phyloP scores from a whole-genome alignment of 1,140 invertebrate species.

The Hormaphis cornu region DNA sequence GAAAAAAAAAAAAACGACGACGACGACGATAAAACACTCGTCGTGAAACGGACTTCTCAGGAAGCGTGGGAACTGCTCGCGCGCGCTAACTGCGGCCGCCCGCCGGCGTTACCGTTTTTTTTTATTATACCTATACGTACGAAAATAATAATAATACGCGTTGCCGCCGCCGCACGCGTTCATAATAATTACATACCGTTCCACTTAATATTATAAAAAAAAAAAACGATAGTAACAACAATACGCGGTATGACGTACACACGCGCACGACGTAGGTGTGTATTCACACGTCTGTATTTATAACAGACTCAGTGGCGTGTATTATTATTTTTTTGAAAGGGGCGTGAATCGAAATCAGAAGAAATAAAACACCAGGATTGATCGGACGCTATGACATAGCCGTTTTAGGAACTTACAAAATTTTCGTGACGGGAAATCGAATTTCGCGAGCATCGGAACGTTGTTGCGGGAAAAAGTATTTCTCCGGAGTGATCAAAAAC shows the following conservation, averaged over 20 bases:
- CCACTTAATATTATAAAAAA: background rate
- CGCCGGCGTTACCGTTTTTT: no score
- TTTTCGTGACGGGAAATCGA: no score
- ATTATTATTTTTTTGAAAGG: background rate
- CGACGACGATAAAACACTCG: slow-evolving; percentile 18
- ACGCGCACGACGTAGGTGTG: background rate
- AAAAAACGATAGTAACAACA: background rate
- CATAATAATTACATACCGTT: slow-evolving; percentile 4
- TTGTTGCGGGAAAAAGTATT: no score
- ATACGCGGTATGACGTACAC: background rate
- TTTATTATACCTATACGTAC: background rate
- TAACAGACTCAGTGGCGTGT: background rate
- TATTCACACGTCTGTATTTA: no score
- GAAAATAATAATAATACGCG: no score
- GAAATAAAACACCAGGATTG: no score
- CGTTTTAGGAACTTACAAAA: no score
- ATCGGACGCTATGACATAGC: no score
- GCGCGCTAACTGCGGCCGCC: background rate
- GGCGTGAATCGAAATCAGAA: no score
- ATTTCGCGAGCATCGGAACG: no score
- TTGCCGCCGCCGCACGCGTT: background rate
- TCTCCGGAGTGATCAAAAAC: no score
- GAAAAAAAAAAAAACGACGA: background rate
- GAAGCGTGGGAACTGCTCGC: slow-evolving; percentile 32
- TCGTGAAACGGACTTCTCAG: slow-evolving; percentile 33